phyloP scores from a whole-genome alignment of 92 coral and sea anemone genomes.

The Plumapathes pennacea region DNA sequence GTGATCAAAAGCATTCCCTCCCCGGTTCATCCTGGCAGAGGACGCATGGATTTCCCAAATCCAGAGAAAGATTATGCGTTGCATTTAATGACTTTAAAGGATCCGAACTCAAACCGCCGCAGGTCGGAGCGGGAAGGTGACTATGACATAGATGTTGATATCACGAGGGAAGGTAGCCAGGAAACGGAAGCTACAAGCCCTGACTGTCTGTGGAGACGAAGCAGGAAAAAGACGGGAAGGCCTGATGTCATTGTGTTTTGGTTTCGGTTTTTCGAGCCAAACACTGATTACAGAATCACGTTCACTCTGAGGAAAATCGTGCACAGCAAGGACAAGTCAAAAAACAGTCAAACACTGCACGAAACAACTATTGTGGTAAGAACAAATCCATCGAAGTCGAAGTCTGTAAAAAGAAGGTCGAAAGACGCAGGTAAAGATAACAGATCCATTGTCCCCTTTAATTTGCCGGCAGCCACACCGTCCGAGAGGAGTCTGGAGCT shows the following conservation, averaged over 20 bases:
- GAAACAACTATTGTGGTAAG: conserved; percentile 11
- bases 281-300: conserved; percentile 9
- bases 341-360: conserved; percentile 18
- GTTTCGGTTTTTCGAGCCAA: conserved; percentile 35
- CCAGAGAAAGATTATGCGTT: conserved; percentile 2
- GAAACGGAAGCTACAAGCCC: neutral
- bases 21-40: too few species aligned
- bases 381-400: conserved; percentile 8
- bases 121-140: neutral
- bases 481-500: conserved; percentile 14
- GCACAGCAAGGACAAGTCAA: conserved; percentile 17
- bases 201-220: conserved; percentile 17
- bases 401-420: neutral
- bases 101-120: neutral
- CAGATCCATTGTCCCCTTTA: neutral
- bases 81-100: conserved; percentile 17
- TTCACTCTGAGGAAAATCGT: conserved; percentile 12
- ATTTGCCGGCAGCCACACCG: conserved; percentile 15
- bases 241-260: conserved; percentile 16
- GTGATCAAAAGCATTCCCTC: too few species aligned
- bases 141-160: conserved; percentile 2
- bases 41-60: conserved; percentile 13
- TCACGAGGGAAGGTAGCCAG: neutral
- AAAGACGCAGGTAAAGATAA: too few species aligned
- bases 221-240: conserved; percentile 2